Base-by-base conservation (phyloP, 2,888 invertebrate species). In the Heliconius erato region DNA sequence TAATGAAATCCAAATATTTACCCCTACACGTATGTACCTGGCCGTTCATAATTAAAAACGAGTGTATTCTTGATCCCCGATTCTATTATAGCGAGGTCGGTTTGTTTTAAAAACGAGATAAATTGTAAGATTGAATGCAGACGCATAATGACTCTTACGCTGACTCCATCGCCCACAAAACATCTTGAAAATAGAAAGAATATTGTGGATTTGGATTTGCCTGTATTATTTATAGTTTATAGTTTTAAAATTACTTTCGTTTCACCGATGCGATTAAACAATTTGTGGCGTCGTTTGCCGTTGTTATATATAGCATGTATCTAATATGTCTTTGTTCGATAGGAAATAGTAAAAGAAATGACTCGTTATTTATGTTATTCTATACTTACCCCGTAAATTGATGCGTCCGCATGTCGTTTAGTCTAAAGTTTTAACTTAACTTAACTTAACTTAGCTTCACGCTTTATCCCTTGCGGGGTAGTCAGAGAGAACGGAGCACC, bases 61-160 rank as follows among this genome's bases (percentile, higher is more conserved):
- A 85, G 85, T 86, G 82, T 86, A 87, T 87, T 87, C 86, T 85
- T 82, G 83, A 85, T 83, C 71, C 81, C 80, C 81, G 82, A 82
- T 85, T 86, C 84, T 84, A 87, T 87, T 88, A 87, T 86, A 83
- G 86, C 84, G 86, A 84, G 77, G 87, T 84, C 85, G 86, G 88
- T 89, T 88, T 88, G 87, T 94, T 91, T 72, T 89, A 88, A 90
- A 91, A 92, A 91, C 89, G 90, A 90, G 89, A 89, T 92, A 90
- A 93, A 93, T 92, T 92, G 91, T 91, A 90, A 90, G 89, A 92
- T 91, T 94, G 92, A 94, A 94, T 92, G 91, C 89, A 86, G 88
- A 88, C 87, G 91, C 93, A 95, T 94, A 94, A 94, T 92, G 91
- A 87, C 88, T 90, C 93, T 93, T 87, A 78, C 88, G 89, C 88